Evolutionary conservation across 1,140 invertebrate genomes (phyloP), one percentile per base, ranked within the genome.

Genomic region (Lepidurus apus): DNA sequence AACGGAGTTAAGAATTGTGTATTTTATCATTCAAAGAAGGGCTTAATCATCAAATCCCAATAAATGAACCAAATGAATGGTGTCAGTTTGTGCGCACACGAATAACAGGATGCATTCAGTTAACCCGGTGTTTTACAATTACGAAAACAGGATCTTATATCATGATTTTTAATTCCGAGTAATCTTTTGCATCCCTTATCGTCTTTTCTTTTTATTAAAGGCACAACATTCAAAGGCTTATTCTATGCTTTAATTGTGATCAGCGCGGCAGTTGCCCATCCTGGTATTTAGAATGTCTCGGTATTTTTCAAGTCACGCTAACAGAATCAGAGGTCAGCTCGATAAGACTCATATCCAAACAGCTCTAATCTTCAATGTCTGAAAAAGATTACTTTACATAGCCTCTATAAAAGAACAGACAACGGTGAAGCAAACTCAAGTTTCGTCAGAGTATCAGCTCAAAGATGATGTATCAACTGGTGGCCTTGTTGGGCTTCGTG

Each of bases 251-350:
- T n/a, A n/a, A n/a, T n/a, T 65, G 13, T 17, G 17, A 21, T 17
- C 21, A n/a, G 21, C 53, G 21, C 53, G 53, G 53, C 53, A 65
- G 13, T 65, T 65, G 53, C 53, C 17, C 53, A 65, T 65, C 53
- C 53, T 65, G 13, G 9, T 1, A 21, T 65, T 13, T 13, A 65
- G 34, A 13, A 65, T 65, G 13, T 65, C 53, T 65, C 53, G 53
- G 21, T 65, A 65, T n/a, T 65, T 65, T 21, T 65, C 53, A 21
- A 65, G 53, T 65, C 53, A 65, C 53, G 53, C 13, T 17, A 65
- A 65, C 53, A 9, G 53, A 65, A 65, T 65, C 53, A 65, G 53
- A 65, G 53, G 53, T 65, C 53, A 65, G 21, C 17, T 65, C 53
- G 53, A 65, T 65, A 65, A 65, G 53, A 4, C 53, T n/a, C 21